Conservation (phyloP, 2,888 invertebrate genomes). For the Leptothorax acervorum region DNA sequence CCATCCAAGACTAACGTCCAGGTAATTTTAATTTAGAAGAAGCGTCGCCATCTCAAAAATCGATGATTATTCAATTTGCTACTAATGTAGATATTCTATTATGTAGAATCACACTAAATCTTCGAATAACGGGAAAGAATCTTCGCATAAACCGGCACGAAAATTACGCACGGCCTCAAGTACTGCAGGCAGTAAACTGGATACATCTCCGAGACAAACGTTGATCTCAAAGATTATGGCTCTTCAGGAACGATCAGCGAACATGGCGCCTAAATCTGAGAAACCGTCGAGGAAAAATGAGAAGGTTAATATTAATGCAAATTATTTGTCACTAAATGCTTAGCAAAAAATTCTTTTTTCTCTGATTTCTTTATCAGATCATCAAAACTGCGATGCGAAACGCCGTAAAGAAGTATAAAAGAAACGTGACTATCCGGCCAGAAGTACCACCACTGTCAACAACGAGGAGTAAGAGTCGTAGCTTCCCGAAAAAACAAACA, state of each 20-base stretch:
- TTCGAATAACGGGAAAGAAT: constrained; percentile 37
- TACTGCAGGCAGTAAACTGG: constrained; percentile 44
- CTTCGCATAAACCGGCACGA: constrained; percentile 32
- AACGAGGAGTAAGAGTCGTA: constrained; percentile 70
- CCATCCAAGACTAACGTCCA: constrained; percentile 26
- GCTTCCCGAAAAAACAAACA: constrained; percentile 66
- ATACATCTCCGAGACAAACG: constrained; percentile 66
- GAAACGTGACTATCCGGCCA: constrained; percentile 65
- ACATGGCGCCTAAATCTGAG: constrained; percentile 61
- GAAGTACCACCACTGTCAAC: constrained; percentile 69
- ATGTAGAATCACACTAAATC: constrained; percentile 51
- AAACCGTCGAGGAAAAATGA: constrained; percentile 67
- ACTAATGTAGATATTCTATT: background rate
- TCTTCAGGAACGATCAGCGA: constrained; percentile 75
- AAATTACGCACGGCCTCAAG: constrained; percentile 49
- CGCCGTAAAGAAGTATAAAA: constrained; percentile 80
- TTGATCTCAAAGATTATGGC: constrained; percentile 76
- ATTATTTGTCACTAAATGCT: background rate
- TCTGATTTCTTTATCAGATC: constrained; percentile 62
- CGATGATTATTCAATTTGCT: background rate
- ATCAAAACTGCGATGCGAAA: constrained; percentile 78
- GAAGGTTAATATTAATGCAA: constrained; percentile 68
- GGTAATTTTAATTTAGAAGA: constrained; percentile 44
- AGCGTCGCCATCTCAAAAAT: background rate
- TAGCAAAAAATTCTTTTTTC: background rate